phyloP scores from a whole-genome alignment of 1,140 invertebrate genomes.

The Drosophila parabipectinata region DNA sequence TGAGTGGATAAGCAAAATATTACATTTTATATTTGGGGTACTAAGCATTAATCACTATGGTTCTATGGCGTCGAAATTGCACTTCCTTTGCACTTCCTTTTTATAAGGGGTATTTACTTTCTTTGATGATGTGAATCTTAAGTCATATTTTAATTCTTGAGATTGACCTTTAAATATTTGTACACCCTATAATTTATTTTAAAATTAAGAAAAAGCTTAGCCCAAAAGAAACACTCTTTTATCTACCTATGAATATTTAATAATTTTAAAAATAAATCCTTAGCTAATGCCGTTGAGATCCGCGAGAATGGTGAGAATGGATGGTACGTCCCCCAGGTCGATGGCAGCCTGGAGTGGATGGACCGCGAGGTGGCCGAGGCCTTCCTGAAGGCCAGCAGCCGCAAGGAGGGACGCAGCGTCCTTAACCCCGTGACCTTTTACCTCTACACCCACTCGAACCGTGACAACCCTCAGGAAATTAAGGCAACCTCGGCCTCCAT shows the following conservation, averaged over 20 bases:
- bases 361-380: constrained; percentile 63
- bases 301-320: constrained; percentile 69
- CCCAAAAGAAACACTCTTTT: no score
- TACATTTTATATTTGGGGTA: no score
- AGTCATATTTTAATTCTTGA: no score
- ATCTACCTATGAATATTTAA: not conserved
- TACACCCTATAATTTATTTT: no score
- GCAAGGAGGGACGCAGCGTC: constrained; percentile 29
- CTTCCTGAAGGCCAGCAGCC: constrained; percentile 35
- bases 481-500: constrained; percentile 51
- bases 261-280: not conserved
- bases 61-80: no score
- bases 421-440: constrained; percentile 77
- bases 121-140: no score
- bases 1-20: constrained; percentile 23
- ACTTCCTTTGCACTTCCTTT: no score
- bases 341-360: constrained; percentile 68
- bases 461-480: constrained; percentile 53
- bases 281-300: constrained; percentile 56
- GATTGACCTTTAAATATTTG: no score
- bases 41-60: no score
- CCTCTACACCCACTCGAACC: constrained; percentile 70
- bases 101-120: no score
- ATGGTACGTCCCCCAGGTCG: constrained; percentile 67
- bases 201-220: no score